These are phyloP conservation scores for Belonocnema kinseyi DNA, from an alignment of 1,140 invertebrate species.

Conservation along the genomic window DNA sequence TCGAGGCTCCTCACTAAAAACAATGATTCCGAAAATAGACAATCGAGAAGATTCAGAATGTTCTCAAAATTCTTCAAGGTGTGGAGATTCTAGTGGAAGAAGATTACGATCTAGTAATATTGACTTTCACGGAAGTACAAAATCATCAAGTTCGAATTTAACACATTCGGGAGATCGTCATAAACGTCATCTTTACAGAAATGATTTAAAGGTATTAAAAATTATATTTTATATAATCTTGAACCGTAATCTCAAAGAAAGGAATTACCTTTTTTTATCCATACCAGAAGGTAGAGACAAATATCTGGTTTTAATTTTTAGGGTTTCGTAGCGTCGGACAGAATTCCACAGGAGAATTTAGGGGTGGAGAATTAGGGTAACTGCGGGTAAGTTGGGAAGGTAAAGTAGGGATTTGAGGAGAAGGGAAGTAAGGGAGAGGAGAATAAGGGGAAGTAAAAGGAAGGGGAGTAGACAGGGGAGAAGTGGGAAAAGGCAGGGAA, in stretches of 20 bases:
- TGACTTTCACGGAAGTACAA: not conserved
- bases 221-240: not conserved
- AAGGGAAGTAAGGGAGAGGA: too few species aligned
- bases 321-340: too few species aligned
- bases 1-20: not conserved
- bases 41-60: slow-evolving; percentile 30
- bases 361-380: too few species aligned
- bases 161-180: not conserved
- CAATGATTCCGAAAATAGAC: not conserved
- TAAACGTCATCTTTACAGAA: not conserved
- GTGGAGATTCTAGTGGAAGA: slow-evolving; percentile 34
- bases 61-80: slow-evolving; percentile 20
- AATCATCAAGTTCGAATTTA: not conserved
- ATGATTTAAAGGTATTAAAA: not conserved
- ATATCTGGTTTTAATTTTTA: too few species aligned
- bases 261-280: too few species aligned
- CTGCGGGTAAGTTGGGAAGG: too few species aligned
- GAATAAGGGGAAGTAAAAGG: too few species aligned
- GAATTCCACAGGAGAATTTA: too few species aligned
- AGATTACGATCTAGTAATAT: slow-evolving; percentile 1
- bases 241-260: not conserved
- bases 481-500: too few species aligned
- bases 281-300: too few species aligned
- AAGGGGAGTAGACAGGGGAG: too few species aligned
- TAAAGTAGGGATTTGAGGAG: too few species aligned